Evolutionary conservation across 2,888 invertebrate genomes (phyloP).

Genomic region (Xylota segnis): DNA sequence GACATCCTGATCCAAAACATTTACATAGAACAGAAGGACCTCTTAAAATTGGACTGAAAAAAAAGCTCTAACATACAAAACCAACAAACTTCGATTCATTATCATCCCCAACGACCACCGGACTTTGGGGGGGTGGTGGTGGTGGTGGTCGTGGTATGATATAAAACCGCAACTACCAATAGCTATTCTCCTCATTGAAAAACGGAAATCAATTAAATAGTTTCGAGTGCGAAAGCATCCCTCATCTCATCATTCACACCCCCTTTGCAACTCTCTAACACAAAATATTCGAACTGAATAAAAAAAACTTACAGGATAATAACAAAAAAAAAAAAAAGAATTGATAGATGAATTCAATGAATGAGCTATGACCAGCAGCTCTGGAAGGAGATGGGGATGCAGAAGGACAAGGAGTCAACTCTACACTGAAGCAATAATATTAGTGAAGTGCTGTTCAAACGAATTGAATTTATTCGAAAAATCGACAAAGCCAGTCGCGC

Average conservation of each 20-base stretch:
- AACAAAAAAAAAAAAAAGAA: slow-evolving; percentile 7
- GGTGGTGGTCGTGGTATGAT: background rate
- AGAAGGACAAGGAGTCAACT: slow-evolving; percentile 18
- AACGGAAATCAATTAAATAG: slow-evolving; percentile 73
- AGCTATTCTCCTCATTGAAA: slow-evolving; percentile 50
- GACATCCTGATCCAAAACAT: slow-evolving; percentile 42
- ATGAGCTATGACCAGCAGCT: slow-evolving; percentile 30
- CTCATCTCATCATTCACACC: slow-evolving; percentile 37
- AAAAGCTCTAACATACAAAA: slow-evolving; percentile 46
- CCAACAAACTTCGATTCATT: slow-evolving; percentile 61
- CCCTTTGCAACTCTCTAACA: slow-evolving; percentile 13
- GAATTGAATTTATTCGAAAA: slow-evolving; percentile 76
- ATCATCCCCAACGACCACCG: slow-evolving; percentile 33
- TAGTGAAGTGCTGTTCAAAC: slow-evolving; percentile 78
- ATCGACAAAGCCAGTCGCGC: slow-evolving; percentile 74
- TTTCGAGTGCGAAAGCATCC: slow-evolving; percentile 64
- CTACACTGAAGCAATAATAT: slow-evolving; percentile 73
- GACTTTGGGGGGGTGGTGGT: no score
- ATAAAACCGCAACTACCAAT: slow-evolving; percentile 12
- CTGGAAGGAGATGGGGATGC: background rate
- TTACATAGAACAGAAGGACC: slow-evolving; percentile 13
- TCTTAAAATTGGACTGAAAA: slow-evolving; percentile 8
- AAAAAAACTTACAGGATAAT: slow-evolving; percentile 16
- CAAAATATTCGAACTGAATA: slow-evolving; percentile 18
- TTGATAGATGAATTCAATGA: slow-evolving; percentile 63